These are phyloP conservation scores for Diaprepes abbreviatus DNA, from an alignment of 2,888 invertebrate genomes.

Conservation along the genomic window DNA sequence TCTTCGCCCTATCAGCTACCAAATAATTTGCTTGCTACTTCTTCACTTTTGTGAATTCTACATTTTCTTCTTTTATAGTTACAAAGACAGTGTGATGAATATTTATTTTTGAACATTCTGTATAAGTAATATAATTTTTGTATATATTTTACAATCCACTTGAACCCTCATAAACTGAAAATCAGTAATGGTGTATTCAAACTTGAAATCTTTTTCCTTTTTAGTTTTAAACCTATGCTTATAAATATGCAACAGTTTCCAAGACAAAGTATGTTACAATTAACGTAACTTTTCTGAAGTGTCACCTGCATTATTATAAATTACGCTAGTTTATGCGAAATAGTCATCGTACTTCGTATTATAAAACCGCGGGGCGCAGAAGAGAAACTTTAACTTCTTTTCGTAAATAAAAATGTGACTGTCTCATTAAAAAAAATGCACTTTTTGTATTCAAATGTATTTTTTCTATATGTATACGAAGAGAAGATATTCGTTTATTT, in stretches of 20 bases:
- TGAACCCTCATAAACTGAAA: no score
- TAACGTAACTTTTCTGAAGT: constrained; percentile 39
- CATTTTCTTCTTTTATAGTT: no score
- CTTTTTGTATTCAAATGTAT: constrained; percentile 44
- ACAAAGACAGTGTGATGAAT: no score
- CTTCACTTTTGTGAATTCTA: no score
- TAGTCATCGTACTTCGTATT: constrained; percentile 23
- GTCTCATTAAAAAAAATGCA: constrained; percentile 40
- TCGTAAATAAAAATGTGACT: constrained; percentile 47
- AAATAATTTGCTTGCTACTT: no score
- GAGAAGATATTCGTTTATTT: not conserved
- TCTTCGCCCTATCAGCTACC: no score
- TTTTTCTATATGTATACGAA: not conserved
- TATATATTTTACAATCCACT: no score
- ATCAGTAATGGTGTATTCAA: no score
- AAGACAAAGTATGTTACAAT: constrained; percentile 39
- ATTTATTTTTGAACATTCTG: no score
- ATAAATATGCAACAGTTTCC: constrained; percentile 20
- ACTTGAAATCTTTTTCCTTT: no score
- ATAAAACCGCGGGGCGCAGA: constrained; percentile 44
- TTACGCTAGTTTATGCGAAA: constrained; percentile 44
- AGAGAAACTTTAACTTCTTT: constrained; percentile 43
- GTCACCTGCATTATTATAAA: constrained; percentile 45
- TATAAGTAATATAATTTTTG: no score
- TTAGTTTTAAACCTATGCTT: not conserved